Conservation (phyloP, 2,797 vertebrate genomes). For the Merluccius polli region DNA sequence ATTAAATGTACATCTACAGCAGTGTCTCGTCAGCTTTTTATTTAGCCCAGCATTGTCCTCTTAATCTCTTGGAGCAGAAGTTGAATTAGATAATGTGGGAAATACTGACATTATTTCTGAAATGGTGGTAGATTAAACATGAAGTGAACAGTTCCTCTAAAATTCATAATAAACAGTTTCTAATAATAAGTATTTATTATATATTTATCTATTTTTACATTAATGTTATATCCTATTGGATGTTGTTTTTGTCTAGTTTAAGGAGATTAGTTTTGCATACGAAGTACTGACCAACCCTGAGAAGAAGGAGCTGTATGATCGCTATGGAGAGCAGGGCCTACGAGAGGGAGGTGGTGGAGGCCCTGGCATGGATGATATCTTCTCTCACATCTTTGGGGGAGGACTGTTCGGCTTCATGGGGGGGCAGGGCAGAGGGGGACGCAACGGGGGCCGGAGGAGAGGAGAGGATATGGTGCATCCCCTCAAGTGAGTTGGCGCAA, state of each 20-base stretch:
- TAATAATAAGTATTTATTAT: conserved; percentile 11
- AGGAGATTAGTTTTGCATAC: conserved; percentile 99
- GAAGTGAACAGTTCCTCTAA: too few relatives aligned
- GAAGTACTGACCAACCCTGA: conserved; percentile 96
- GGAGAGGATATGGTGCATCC: conserved; percentile 99
- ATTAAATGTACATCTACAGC: neutral
- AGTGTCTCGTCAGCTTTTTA: neutral
- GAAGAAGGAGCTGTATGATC: conserved; percentile 94
- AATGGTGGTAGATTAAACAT: too few relatives aligned
- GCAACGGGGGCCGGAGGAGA: conserved; percentile 90
- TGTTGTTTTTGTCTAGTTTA: conserved; percentile 77
- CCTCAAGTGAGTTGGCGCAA: conserved; percentile 80
- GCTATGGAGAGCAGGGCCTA: conserved; percentile 96
- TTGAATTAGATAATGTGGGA: neutral
- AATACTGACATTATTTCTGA: too few relatives aligned
- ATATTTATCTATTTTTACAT: neutral
- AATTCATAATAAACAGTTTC: neutral
- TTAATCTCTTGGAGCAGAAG: neutral
- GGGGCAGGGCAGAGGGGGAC: conserved; percentile 81
- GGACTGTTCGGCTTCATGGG: conserved; percentile 98
- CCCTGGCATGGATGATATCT: conserved; percentile 97
- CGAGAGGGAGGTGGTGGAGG: conserved; percentile 93
- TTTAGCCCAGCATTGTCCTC: neutral
- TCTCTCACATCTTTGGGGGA: conserved; percentile 98
- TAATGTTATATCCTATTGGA: neutral